Base-by-base conservation (phyloP, 2,888 invertebrate genomes). In the Melipona bicolor region DNA sequence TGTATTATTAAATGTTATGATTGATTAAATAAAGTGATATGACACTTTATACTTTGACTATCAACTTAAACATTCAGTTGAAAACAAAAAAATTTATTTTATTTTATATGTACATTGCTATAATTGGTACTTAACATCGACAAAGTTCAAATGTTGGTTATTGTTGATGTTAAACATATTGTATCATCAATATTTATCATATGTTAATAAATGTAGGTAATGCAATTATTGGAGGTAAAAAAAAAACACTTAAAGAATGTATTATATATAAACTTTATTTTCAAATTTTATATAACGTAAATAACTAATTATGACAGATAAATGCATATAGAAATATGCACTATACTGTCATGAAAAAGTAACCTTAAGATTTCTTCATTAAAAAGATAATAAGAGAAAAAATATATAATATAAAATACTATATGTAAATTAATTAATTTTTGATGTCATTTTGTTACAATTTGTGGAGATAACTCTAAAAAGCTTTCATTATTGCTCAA, bases 1-100 rank as follows among this genome's bases (percentile, higher is more conserved):
- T 94, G 94, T 94, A 94, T 93, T 94, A 94, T 94, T 94, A 91
- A 93, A 94, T 94, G 94, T 94, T 94, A 94, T 91, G 92, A 94
- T 93, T 94, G 93, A 94, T 93, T 93, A 92, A 94, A 94, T 94
- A 94, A 94, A 94, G 94, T 94, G 93, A 93, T 90, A 90, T 89
- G 91, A 93, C 93, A 94, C 94, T 94, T 94, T 94, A 92, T 87
- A 89, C 78, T 87, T 87, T 85, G 87, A 88, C 88, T 93, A 87
- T 91, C 90, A 91, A 92, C 85, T 91, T 80, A 84, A 59, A 71
- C 72, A 43, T 74, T 81, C 21, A 49, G 36, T 32, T n/a, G 5
- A 59, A 6, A 61, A 67, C 27, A 27, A 54, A n/a, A n/a, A 19
- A 32, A 59, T 79, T 43, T 54, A 80, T 77, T 49, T 56, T 56